Base-by-base conservation (phyloP, 2,113 vertebrate genomes). In the Puntigrus tetrazona region DNA sequence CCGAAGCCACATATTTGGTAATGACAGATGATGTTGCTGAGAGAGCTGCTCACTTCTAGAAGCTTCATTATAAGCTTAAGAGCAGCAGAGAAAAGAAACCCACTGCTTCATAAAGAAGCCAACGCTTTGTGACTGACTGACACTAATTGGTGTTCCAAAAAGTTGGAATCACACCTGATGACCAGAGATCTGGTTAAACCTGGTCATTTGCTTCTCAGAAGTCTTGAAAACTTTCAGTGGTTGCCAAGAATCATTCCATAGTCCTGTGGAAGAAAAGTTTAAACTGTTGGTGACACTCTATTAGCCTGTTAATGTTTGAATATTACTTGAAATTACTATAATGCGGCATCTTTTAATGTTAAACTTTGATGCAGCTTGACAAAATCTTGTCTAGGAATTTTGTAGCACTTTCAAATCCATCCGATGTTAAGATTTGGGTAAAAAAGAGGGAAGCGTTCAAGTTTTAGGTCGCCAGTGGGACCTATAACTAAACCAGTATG, bases 81-180 rank as follows among this genome's bases (percentile, higher is more conserved):
- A 74, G 55, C 10, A 7, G 0, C 11, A 78, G 38, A 50, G 78
- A 67, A 83, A 25, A 31, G 57, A 31, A 38, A 50, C 52, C 31
- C 63, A 57, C 18, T n/a, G 80, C 36, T 70, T 38, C 14, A 45
- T 69, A 78, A 57, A 82, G 57, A 34, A 73, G 29, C 14, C 5
- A 7, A 9, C 4, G 59, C 77, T 69, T 81, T 75, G 43, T 84
- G 57, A 80, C 67, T 81, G 67, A 84, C 34, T 73, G 82, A 84
- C 78, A 81, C 74, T 84, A 87, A 87, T 84, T 87, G 86, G 86
- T 47, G 70, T 81, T 81, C 27, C 16, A 74, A 67, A 81, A 84
- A 84, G 77, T 43, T 20, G 25, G 76, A 80, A 84, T 87, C 69
- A 81, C 50, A 84, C 47, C 82, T 84, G 27, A 72, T 84, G 57